Evolutionary conservation across 2,113 vertebrate genomes (phyloP), one percentile per base, ranked within the genome.

Genomic region (Phainopepla nitens): DNA sequence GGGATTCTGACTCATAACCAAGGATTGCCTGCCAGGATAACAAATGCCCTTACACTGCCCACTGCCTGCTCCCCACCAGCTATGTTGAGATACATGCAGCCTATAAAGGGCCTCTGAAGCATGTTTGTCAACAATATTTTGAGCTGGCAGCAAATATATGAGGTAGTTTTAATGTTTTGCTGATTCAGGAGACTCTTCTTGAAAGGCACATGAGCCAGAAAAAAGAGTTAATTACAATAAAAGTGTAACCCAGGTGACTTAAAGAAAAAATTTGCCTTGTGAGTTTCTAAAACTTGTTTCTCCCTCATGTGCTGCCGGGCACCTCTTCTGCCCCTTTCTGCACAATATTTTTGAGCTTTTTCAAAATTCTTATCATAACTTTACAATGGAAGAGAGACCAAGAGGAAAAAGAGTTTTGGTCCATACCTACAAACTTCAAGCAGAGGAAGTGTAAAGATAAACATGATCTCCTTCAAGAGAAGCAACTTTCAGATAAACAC

Each of bases 241-340:
- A 86, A 6, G 0, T 42, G 16, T 57, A 66, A 65, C 4, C 14
- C 7, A 35, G 2, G 9, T 16, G 2, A 36, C 15, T 41, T 36
- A 58, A 56, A 68, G 8, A 78, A 56, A 69, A 90, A 65, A 65
- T 8, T 39, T 69, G 2, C 13, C 33, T 65, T 7, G 3, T 66
- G 9, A 70, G 2, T 9, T 89, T 82, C 27, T 35, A 35, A 85
- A 94, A 47, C 2, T n/a, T 69, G 2, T 16, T 47, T 71, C 45
- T 69, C 4, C 0, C 6, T 77, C 15, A 31, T 29, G 8, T 65
- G 9, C 25, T 86, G 24, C 33, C 28, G 53, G 19, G 0, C 5
- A 71, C 3, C 7, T 61, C 23, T 81, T 81, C 81, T 49, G 13
- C 7, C 13, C 10, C 14, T 56, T 36, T 31, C 12, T 42, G 15